Evolutionary conservation across 2,888 invertebrate species (phyloP), one percentile per base, ranked within the genome.

Genomic region (Ptychoptera contaminata): DNA sequence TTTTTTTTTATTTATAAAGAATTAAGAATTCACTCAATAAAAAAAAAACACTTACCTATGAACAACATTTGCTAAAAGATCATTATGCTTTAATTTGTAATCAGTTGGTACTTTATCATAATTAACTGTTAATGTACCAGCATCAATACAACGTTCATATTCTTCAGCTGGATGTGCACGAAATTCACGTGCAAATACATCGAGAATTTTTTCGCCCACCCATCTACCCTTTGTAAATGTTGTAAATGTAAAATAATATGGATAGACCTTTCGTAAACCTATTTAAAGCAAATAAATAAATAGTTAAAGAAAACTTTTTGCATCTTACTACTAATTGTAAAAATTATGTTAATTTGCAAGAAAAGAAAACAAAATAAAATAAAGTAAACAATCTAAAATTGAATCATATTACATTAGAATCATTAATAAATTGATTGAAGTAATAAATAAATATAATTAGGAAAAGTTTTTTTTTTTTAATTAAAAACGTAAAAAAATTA

Each of bases 211-310:
- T 65, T 88, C 87, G 4, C 92, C 93, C 3, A 92, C 88, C 94
- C 94, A 96, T 56, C 94, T 76, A 8, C 92, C 91, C 69, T 96
- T 96, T 49, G 91, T 91, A 69, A 90, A 93, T 35, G 93, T 91
- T 50, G 90, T 87, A 69, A 93, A 96, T 48, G 90, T 91, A 71
- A 91, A 96, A 68, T 90, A 88, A 70, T 96, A 96, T 1, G 96
- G 96, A 64, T 91, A 92, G 2, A 96, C 94, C 72, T 96, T 94
- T 53, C 94, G 74, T 54, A 94, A 75, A 54, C 91, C 92, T 90
- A 74, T 16, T 69, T 65, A 49, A 53, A 15, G 10, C 39, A n/a
- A 40, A 34, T 23, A 23, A 23, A 23, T 23, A 23, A 23, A 23
- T 23, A 23, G 7, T 23, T 23, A 23, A 5, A 23, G 23, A n/a